Conservation (phyloP, 2,797 vertebrate species). For the Tokudaia tokunoshimensis region DNA sequence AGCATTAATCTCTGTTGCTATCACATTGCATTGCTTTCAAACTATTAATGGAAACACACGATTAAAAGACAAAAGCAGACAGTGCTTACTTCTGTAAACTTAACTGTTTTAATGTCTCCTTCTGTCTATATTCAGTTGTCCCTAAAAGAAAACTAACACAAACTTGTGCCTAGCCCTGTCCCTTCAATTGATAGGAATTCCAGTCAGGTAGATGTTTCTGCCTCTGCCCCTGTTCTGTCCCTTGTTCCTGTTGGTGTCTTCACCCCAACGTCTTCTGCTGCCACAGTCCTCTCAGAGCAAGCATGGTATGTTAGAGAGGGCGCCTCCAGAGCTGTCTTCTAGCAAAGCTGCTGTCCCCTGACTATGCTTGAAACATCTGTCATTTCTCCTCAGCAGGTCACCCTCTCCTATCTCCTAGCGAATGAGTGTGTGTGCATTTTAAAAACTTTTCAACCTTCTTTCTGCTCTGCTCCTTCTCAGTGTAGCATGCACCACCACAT, state of each 20-base stretch:
- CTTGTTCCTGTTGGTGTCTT: conserved; percentile 71
- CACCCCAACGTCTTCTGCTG: background rate
- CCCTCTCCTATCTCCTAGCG: background rate
- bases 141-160: background rate
- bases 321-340: conserved; percentile 46
- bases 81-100: background rate
- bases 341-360: background rate
- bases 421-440: background rate
- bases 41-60: background rate
- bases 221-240: conserved; percentile 68
- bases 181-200: conserved; percentile 45
- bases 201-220: conserved; percentile 36
- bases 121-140: background rate
- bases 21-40: background rate
- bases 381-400: conserved; percentile 53
- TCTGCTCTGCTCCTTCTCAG: background rate
- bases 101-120: background rate
- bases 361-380: conserved; percentile 15
- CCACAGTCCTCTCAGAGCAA: conserved; percentile 62
- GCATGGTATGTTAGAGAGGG: conserved; percentile 46
- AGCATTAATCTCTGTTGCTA: background rate
- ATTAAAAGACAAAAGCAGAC: background rate
- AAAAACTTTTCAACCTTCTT: background rate
- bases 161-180: background rate
- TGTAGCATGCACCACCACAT: too few species aligned